Percentiles rank a stretch among this genome's conserved stretches.
Conservation (phyloP, 2,113 vertebrate genomes). For the Hyaena hyaena region DNA sequence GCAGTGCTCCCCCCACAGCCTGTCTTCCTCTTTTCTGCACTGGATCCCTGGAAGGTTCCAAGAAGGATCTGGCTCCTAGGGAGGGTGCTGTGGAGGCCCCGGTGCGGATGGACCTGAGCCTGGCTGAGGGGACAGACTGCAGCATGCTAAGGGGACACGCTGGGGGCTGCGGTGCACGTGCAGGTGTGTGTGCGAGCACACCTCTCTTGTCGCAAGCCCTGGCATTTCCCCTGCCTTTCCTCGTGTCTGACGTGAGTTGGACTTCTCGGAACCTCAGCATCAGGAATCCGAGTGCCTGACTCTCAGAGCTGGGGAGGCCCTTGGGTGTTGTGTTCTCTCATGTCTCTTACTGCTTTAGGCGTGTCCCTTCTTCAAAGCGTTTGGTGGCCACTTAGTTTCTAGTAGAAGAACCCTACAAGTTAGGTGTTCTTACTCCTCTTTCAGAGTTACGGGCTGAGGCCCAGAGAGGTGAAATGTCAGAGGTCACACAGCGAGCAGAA, state of each 20-base stretch:
- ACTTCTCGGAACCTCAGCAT: background rate
- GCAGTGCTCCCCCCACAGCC: background rate
- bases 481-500: background rate
- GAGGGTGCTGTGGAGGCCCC: background rate
- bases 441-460: background rate
- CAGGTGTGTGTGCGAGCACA: background rate
- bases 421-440: background rate
- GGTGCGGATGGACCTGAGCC: background rate
- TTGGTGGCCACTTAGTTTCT: background rate
- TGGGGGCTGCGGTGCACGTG: background rate
- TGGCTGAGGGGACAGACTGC: background rate
- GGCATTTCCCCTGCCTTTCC: background rate
- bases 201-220: background rate
- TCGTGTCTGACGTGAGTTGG: background rate
- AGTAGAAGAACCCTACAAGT: background rate
- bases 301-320: background rate
- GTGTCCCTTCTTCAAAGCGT: background rate
- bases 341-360: background rate
- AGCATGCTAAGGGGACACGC: background rate
- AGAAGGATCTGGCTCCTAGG: background rate
- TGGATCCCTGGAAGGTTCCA: background rate
- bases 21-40: background rate
- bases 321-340: background rate
- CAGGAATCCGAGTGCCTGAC: background rate
- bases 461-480: background rate